Evolutionary conservation across 2,113 vertebrate species (phyloP), one percentile per base, ranked within the genome.

Genomic region (Otolemur garnettii): DNA sequence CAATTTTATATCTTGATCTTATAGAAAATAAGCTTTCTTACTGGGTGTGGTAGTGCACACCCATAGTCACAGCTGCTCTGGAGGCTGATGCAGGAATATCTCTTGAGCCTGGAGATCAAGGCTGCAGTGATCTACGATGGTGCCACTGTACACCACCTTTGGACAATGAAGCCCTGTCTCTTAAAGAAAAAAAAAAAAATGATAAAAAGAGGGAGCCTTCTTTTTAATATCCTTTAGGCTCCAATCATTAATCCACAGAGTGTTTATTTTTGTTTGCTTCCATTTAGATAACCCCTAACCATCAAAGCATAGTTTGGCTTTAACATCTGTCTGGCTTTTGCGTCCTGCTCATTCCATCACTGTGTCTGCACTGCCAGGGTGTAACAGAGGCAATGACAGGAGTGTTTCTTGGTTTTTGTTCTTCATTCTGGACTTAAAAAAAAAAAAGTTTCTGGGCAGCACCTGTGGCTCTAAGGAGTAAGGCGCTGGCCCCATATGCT

Each of bases 191-290:
- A 60, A 59, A 60, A 60, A 24, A 60, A 60, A 24, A 57, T 14
- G 55, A 57, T 4, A 57, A 60, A 60, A 60, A 62, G 21, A 24
- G 78, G n/a, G 30, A 62, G 11, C 0, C 30, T 35, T 88, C 8
- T 79, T 72, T 1, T 10, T 91, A 93, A 50, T 35, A n/a, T 87
- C 45, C n/a, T 38, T 10, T 13, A 77, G 21, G 11, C 64, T 96
- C 28, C 21, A 94, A 50, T 28, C 35, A 14, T 83, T 72, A 9
- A 79, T 50, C 18, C 38, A 33, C 30, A 74, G 57, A 1, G 17
- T 55, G 83, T 66, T 93, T 66, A 77, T 59, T 50, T 66, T 74
- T 62, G 9, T 53, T 95, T 55, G 21, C 66, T 72, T 64, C 87
- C 0, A 71, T 21, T 3, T 59, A 53, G 86, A 90, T 28, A 81